Percentiles rank a stretch among this genome's conserved stretches.
Evolutionary conservation across 1,140 invertebrate genomes (phyloP).

Genomic region (Plectrocnemia conspersa): DNA sequence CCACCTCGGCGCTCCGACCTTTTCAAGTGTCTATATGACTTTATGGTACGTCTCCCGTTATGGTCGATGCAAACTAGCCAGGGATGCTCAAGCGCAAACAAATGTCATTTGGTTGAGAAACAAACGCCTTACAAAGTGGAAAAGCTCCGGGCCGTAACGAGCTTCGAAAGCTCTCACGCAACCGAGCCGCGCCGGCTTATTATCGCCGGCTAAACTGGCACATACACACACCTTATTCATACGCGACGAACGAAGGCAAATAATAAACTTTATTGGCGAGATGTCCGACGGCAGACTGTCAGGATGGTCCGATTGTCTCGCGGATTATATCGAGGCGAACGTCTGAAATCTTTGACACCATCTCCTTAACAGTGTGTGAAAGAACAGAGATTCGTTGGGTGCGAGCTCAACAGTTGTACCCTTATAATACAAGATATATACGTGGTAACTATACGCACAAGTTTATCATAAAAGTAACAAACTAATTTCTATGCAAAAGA

Average conservation of each 20-base stretch:
- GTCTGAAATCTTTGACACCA: conserved; percentile 23
- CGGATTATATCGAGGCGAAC: conserved; percentile 16
- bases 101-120: conserved; percentile 19
- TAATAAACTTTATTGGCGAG: conserved; percentile 16
- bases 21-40: too few species aligned
- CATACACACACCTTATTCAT: not conserved
- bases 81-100: conserved; percentile 17
- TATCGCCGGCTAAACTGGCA: not conserved
- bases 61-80: not conserved
- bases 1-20: too few species aligned
- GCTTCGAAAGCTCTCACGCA: conserved; percentile 12
- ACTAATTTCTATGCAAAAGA: too few species aligned
- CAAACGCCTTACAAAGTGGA: conserved; percentile 25
- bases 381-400: too few species aligned
- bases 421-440: too few species aligned
- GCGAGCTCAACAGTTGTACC: too few species aligned
- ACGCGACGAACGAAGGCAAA: too few species aligned
- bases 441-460: too few species aligned
- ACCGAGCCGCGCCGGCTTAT: conserved; percentile 4
- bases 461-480: too few species aligned
- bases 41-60: too few species aligned
- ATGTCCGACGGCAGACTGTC: conserved; percentile 13
- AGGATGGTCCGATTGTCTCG: conserved; percentile 21
- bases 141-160: conserved; percentile 12
- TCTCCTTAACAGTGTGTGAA: conserved; percentile 24